A percentile compares a stretch with the other conserved stretches of the same genome.
Conservation (phyloP, 2,888 invertebrate genomes). For the Drosophila acutilabella region DNA sequence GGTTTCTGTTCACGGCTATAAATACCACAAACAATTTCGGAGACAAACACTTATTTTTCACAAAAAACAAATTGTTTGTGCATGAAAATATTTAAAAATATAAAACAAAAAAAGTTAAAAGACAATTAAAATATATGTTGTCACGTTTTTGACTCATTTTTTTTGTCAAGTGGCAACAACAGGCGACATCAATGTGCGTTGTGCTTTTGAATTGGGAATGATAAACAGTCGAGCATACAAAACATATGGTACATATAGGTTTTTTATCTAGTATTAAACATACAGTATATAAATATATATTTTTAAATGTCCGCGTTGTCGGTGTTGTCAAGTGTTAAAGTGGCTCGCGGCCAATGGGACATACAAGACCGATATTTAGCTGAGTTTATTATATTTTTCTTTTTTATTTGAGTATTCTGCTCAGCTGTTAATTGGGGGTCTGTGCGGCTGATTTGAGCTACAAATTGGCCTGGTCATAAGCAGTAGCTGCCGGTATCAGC, state of each 20-base stretch:
- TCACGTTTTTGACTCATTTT: conserved; percentile 73
- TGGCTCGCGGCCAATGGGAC: conserved; percentile 15
- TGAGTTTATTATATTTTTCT: neutral
- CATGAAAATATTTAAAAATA: conserved; percentile 21
- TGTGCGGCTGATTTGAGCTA: conserved; percentile 15
- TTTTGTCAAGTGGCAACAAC: conserved; percentile 1
- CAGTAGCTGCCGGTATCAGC: conserved; percentile 3
- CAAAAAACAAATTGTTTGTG: conserved; percentile 9
- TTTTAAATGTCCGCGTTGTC: conserved; percentile 33
- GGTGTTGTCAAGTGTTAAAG: conserved; percentile 51
- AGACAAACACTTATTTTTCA: conserved; percentile 10
- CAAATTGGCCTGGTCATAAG: conserved; percentile 6
- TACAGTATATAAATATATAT: conserved; percentile 17
- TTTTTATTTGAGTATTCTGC: conserved; percentile 2
- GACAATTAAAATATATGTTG: conserved; percentile 39
- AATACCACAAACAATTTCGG: conserved; percentile 7
- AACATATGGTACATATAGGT: conserved; percentile 11
- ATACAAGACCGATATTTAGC: conserved; percentile 2
- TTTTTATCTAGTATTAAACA: conserved; percentile 17
- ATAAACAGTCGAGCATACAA: conserved; percentile 17
- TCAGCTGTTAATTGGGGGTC: conserved; percentile 45
- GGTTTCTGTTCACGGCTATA: conserved; percentile 14
- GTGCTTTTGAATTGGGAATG: conserved; percentile 5
- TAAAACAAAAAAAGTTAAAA: neutral
- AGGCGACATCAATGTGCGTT: conserved; percentile 26